Base-by-base conservation (phyloP, 2,113 vertebrate genomes). In the Dasypus novemcinctus region DNA sequence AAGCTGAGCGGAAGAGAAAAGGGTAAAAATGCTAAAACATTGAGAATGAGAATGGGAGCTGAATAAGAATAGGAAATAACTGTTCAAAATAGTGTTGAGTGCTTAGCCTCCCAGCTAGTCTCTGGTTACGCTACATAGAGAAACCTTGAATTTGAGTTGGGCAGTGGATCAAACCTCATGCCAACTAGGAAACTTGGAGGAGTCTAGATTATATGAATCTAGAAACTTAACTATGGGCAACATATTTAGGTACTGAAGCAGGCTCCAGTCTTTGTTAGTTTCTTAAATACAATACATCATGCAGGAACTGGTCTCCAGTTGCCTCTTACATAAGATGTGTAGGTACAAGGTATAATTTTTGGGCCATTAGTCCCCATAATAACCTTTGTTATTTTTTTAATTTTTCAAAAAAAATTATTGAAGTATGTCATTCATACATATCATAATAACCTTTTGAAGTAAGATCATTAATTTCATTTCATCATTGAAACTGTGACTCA, bases 391-490 rank as follows among this genome's bases (percentile, higher is more conserved):
- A n/a, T 91, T 91, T 23, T 31, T 75, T 46, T 46, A 46, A 46
- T 9, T 46, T 6, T 46, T 46, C 5, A 46, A 46, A 46, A 9
- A 46, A 9, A 46, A 46, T 46, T 46, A 46, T 49, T 49, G 46
- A 49, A 49, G 46, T 49, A 49, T 49, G 46, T 49, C 46, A 49
- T 49, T 49, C 46, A 49, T 49, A 49, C 5, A 49, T 49, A 78
- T 46, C 25, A 8, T 79, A 90, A 38, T 43, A 94, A 57, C 7
- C 69, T 71, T 81, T 76, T 93, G 64, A 75, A 59, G 2, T 92
- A 41, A 91, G 43, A n/a, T 86, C n/a, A n/a, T 84, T 79, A 57
- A 49, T 94, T 90, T 94, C 36, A 66, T 76, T 91, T 84, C 81
- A 63, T 54, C 81, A 74, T 1, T 95, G 68, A 71, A 74, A 93